Evolutionary conservation across 2,888 invertebrate species (phyloP).

Genomic region (Cactoblastis cactorum): DNA sequence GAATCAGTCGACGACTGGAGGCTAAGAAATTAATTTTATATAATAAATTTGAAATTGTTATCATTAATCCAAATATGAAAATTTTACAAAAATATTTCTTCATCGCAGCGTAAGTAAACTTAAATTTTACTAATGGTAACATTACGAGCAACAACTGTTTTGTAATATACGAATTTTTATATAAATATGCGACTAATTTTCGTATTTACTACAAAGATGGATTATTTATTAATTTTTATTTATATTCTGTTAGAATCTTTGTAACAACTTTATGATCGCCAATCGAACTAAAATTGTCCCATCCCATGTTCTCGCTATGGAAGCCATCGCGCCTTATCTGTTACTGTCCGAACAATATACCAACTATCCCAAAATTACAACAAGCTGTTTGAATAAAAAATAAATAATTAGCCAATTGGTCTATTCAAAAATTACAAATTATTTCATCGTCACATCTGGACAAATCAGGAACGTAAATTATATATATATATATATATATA

Average conservation of each 20-base stretch:
- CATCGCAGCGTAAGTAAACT: neutral
- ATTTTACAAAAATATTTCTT: neutral
- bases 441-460: too few species aligned
- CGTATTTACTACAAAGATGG: neutral
- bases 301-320: neutral
- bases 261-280: neutral
- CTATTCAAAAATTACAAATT: too few species aligned
- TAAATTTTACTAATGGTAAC: neutral
- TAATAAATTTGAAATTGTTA: neutral
- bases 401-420: too few species aligned
- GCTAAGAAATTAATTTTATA: neutral
- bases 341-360: neutral
- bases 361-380: neutral
- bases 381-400: neutral
- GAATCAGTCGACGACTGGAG: neutral
- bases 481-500: too few species aligned
- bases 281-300: neutral
- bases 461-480: too few species aligned
- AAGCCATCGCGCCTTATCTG: neutral
- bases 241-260: neutral
- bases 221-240: neutral
- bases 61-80: neutral
- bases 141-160: neutral
- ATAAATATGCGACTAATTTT: neutral
- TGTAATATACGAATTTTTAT: neutral